Conservation (phyloP, 2,888 invertebrate species). For the Mesorhabditis sp. region DNA sequence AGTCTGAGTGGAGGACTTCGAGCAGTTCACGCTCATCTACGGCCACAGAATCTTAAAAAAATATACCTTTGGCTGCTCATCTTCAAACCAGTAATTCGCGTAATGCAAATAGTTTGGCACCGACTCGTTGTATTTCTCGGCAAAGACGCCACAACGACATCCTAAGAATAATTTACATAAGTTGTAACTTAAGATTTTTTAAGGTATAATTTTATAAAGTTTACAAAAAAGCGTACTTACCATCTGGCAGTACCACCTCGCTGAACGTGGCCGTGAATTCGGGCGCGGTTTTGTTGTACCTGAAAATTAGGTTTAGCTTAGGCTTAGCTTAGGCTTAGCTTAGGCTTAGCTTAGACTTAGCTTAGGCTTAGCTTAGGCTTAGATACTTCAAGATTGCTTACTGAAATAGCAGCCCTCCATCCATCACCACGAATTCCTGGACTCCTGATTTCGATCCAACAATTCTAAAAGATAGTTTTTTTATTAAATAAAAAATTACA, state of each 20-base stretch:
- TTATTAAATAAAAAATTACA: neutral
- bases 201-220: neutral
- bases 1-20: too few relatives aligned
- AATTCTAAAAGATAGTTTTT: neutral
- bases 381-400: neutral
- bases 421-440: neutral
- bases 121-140: neutral
- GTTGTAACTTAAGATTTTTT: neutral
- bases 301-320: neutral
- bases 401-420: neutral
- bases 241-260: neutral
- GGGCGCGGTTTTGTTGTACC: constrained; percentile 1
- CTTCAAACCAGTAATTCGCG: neutral
- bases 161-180: neutral
- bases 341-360: neutral
- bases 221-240: neutral
- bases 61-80: constrained; percentile 2
- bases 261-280: neutral
- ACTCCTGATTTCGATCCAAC: neutral
- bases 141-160: constrained; percentile 1
- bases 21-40: too few relatives aligned
- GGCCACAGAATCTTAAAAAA: too few relatives aligned
- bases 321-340: neutral
- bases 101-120: neutral
- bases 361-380: neutral